These are phyloP conservation scores for Ciona savignyi DNA, from an alignment of 23 tunicate genomes.

Conservation along the genomic window DNA sequence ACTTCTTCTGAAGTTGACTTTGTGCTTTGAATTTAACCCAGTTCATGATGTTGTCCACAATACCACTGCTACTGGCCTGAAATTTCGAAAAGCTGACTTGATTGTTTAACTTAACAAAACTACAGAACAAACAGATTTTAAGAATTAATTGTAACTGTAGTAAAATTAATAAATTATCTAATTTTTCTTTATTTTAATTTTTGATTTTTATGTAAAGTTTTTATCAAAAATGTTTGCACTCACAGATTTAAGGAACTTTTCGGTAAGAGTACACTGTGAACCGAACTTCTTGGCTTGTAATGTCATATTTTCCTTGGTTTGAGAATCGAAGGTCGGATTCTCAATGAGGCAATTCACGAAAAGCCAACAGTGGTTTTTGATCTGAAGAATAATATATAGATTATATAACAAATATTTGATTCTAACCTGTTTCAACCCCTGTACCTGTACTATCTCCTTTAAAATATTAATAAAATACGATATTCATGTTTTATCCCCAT, in stretches of 20 bases:
- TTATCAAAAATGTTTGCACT: too few relatives aligned
- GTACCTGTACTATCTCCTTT: too few relatives aligned
- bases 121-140: too few relatives aligned
- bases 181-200: too few relatives aligned
- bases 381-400: slow-evolving; percentile 38
- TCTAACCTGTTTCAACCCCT: too few relatives aligned
- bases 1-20: slow-evolving; percentile 63
- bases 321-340: slow-evolving; percentile 99
- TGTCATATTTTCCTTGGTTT: slow-evolving; percentile 98
- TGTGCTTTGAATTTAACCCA: slow-evolving; percentile 98
- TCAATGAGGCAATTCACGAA: slow-evolving; percentile 93
- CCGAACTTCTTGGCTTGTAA: slow-evolving; percentile 87
- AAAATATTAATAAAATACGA: too few relatives aligned
- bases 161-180: too few relatives aligned
- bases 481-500: too few relatives aligned
- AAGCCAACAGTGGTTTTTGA: slow-evolving; percentile 86
- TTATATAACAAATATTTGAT: neutral
- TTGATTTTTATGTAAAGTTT: too few relatives aligned
- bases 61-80: slow-evolving; percentile 69
- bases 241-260: slow-evolving; percentile 75
- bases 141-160: too few relatives aligned
- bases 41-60: slow-evolving; percentile 87
- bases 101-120: too few relatives aligned
- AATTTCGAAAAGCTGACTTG: too few relatives aligned
- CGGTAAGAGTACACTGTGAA: slow-evolving; percentile 58